These are phyloP conservation scores for Micropterix aruncella DNA, from an alignment of 2,888 invertebrate genomes.

Conservation along the genomic window DNA sequence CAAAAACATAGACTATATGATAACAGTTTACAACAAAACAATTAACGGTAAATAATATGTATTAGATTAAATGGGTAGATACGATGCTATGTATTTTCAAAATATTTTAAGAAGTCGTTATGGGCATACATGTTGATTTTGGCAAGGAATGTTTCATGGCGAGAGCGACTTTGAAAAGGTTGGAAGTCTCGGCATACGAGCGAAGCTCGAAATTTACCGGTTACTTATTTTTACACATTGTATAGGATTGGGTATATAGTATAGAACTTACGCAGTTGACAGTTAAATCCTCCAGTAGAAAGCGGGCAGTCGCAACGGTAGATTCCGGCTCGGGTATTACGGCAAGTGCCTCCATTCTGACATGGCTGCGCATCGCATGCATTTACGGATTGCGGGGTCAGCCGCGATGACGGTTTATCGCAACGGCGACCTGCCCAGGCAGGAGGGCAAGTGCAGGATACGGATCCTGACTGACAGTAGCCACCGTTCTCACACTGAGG, in stretches of 20 bases:
- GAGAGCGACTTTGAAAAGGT: too few relatives aligned
- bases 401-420: conserved; percentile 18
- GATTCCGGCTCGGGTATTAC: conserved; percentile 28
- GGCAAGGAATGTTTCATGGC: too few relatives aligned
- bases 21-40: too few relatives aligned
- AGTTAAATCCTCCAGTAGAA: conserved; percentile 63
- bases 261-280: conserved; percentile 53
- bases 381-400: conserved; percentile 21
- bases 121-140: too few relatives aligned
- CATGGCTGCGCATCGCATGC: conserved; percentile 53
- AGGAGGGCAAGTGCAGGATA: conserved; percentile 38
- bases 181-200: too few relatives aligned
- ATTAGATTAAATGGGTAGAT: too few relatives aligned
- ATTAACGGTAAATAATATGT: too few relatives aligned
- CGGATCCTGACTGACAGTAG: conserved; percentile 38
- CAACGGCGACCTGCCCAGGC: conserved; percentile 26
- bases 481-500: conserved; percentile 55
- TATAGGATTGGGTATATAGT: conserved; percentile 17
- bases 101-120: too few relatives aligned
- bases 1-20: too few relatives aligned
- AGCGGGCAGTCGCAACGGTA: conserved; percentile 72
- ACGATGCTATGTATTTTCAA: too few relatives aligned
- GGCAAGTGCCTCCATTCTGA: conserved; percentile 66
- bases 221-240: conserved; percentile 18
- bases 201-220: conserved; percentile 24